Percentiles rank a stretch among this genome's conserved stretches.
Conservation (phyloP, 2,888 invertebrate genomes). For the Pandemis cinnamomeana region DNA sequence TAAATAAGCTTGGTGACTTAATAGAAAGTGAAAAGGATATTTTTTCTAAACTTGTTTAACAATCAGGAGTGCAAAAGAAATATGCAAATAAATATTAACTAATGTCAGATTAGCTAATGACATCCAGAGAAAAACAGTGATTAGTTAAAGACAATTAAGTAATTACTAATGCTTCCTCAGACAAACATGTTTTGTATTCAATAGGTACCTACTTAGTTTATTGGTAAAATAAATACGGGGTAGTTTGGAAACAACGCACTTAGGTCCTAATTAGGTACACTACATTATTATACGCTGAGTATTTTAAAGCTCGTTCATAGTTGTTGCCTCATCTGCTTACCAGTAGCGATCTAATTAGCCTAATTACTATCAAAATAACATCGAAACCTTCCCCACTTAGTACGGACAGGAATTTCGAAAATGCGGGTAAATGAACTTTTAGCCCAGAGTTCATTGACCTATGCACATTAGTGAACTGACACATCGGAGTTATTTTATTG, state of each 20-base stretch:
- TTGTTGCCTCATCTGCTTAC: background rate
- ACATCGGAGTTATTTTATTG: background rate
- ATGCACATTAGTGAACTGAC: constrained; percentile 21
- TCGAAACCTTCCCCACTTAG: background rate
- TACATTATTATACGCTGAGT: background rate
- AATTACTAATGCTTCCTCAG: no score
- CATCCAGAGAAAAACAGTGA: no score
- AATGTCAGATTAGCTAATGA: background rate
- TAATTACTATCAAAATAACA: constrained; percentile 8
- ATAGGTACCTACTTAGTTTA: background rate
- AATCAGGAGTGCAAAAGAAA: background rate
- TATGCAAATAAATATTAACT: background rate
- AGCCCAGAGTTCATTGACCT: constrained; percentile 27
- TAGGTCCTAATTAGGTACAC: background rate
- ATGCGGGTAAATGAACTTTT: constrained; percentile 31
- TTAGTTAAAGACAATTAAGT: no score
- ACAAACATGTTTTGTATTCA: background rate
- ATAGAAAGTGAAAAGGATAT: background rate
- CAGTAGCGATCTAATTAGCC: background rate
- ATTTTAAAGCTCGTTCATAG: background rate
- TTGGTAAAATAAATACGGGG: background rate
- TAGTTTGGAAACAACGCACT: background rate
- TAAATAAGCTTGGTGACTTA: background rate
- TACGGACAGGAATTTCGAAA: background rate
- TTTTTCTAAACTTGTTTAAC: background rate